phyloP scores from a whole-genome alignment of 2,113 vertebrate genomes.

The Leptosomus discolor region DNA sequence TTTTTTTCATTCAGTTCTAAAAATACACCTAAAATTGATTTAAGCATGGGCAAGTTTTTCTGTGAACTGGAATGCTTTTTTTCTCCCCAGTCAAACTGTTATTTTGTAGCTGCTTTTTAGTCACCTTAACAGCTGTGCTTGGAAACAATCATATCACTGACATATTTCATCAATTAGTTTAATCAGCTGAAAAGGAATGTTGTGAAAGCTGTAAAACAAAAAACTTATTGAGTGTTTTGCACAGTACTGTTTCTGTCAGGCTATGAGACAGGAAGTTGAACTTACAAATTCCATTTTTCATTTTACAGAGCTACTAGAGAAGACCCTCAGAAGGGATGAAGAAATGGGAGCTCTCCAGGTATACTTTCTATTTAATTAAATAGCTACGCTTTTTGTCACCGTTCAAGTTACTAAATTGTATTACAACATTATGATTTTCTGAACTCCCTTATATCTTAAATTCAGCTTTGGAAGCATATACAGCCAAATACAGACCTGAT shows the following conservation, averaged over 20 bases:
- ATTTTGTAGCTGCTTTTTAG: neutral
- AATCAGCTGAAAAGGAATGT: neutral
- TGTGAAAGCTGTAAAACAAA: neutral
- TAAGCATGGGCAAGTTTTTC: neutral
- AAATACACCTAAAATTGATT: neutral
- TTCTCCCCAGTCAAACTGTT: neutral
- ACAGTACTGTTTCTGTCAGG: neutral
- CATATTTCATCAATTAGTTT: neutral
- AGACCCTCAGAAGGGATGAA: conserved; percentile 83
- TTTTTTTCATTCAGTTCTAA: neutral
- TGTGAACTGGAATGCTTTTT: neutral
- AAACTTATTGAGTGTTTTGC: neutral
- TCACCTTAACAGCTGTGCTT: neutral
- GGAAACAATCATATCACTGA: neutral
- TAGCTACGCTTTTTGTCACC: neutral
- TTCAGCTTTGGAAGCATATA: neutral
- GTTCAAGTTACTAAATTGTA: neutral
- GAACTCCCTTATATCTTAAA: neutral
- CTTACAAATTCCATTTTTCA: conserved; percentile 26
- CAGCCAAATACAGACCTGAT: neutral
- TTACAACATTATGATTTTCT: neutral
- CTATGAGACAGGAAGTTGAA: neutral
- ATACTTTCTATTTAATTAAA: neutral
- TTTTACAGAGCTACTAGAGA: conserved; percentile 84
- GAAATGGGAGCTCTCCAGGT: conserved; percentile 89